A percentile compares a stretch with the other conserved stretches of the same genome.
Conservation (phyloP, 2,797 vertebrate species). For the Ctenochaetus hawaiiensis region DNA sequence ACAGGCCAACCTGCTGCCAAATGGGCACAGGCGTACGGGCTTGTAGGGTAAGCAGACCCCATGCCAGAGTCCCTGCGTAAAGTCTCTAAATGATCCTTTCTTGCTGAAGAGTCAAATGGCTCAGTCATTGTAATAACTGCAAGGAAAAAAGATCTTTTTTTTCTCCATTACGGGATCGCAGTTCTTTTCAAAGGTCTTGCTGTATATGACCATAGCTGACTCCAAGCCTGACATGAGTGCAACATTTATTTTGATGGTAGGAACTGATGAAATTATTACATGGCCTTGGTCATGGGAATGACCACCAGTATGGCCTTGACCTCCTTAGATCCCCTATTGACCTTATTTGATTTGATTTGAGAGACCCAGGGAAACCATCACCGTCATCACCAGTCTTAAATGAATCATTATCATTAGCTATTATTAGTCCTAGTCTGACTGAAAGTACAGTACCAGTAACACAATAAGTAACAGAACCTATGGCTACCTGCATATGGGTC, state of each 20-base stretch:
- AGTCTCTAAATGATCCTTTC: background rate
- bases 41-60: no score
- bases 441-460: background rate
- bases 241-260: slow-evolving; percentile 20
- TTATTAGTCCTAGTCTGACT: background rate
- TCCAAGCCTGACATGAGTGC: background rate
- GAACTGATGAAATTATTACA: slow-evolving; percentile 23
- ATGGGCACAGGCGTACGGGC: background rate
- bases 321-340: no score
- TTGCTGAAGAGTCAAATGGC: background rate
- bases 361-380: background rate
- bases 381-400: background rate
- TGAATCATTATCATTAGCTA: background rate
- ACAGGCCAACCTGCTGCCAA: background rate
- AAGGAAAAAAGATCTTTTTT: background rate
- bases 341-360: no score
- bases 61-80: background rate
- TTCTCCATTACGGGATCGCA: background rate
- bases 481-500: background rate
- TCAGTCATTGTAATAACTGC: background rate
- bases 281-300: background rate
- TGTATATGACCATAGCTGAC: slow-evolving; percentile 4
- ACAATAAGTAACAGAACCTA: background rate
- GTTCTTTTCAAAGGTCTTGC: background rate
- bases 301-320: background rate